Evolutionary conservation across 2,797 vertebrate genomes (phyloP).

Genomic region (Erethizon dorsatum): DNA sequence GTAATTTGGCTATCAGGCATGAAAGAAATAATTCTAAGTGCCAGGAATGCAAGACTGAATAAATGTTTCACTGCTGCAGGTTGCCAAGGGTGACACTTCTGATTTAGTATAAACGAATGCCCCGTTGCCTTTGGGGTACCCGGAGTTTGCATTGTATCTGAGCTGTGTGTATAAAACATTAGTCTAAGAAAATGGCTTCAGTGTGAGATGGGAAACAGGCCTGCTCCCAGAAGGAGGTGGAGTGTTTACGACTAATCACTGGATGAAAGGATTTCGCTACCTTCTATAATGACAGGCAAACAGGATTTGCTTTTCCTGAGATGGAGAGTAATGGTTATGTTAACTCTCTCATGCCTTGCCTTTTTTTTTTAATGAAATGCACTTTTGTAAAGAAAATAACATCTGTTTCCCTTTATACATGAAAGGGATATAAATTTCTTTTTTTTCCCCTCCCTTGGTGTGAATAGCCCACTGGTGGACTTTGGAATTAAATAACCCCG

Average conservation of each 20-base stretch:
- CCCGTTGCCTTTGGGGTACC: slow-evolving; percentile 96
- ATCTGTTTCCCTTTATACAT: slow-evolving; percentile 89
- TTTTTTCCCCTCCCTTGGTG: slow-evolving; percentile 60
- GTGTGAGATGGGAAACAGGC: slow-evolving; percentile 90
- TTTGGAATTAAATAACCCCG: slow-evolving; percentile 77
- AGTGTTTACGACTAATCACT: slow-evolving; percentile 93
- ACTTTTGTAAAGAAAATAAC: slow-evolving; percentile 91
- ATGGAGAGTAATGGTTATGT: slow-evolving; percentile 92
- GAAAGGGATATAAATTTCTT: slow-evolving; percentile 88
- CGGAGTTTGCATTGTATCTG: slow-evolving; percentile 91
- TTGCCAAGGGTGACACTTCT: slow-evolving; percentile 99
- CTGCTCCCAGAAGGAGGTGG: slow-evolving; percentile 90
- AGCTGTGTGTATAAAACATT: slow-evolving; percentile 94
- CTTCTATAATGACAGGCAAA: slow-evolving; percentile 92
- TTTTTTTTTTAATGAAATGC: slow-evolving; percentile 91
- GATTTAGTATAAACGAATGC: slow-evolving; percentile 99
- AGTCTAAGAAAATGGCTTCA: slow-evolving; percentile 93
- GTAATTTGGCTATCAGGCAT: slow-evolving; percentile 99
- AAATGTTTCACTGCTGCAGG: slow-evolving; percentile 98
- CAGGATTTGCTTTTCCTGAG: slow-evolving; percentile 91
- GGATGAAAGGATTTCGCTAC: slow-evolving; percentile 92
- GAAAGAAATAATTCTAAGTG: slow-evolving; percentile 99
- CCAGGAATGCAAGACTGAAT: slow-evolving; percentile 99
- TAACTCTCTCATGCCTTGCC: slow-evolving; percentile 88
- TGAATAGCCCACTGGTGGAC: slow-evolving; percentile 75